Percentiles rank a stretch among this genome's conserved stretches.
Conservation (phyloP, 2,888 invertebrate genomes). For the Trachelus troglodyta region DNA sequence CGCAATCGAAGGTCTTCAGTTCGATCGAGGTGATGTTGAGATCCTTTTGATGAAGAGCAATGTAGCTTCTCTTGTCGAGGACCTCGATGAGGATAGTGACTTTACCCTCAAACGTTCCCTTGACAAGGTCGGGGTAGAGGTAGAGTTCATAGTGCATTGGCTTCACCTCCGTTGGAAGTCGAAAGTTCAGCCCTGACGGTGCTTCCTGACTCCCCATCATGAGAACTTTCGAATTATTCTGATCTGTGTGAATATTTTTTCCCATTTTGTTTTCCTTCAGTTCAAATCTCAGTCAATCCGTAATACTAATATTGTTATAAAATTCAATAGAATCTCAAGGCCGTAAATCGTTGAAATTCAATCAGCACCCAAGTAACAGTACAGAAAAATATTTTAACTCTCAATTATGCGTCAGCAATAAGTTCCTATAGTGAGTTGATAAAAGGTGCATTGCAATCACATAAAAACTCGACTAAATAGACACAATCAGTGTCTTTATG, state of each 20-base stretch:
- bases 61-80: slow-evolving; percentile 62
- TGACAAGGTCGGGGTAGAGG: slow-evolving; percentile 73
- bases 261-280: background rate
- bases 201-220: slow-evolving; percentile 46
- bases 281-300: background rate
- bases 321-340: background rate
- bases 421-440: background rate
- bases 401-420: background rate
- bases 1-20: slow-evolving; percentile 49
- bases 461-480: background rate
- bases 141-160: slow-evolving; percentile 75
- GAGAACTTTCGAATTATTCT: slow-evolving; percentile 20
- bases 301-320: background rate
- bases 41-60: slow-evolving; percentile 68
- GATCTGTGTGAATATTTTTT: background rate
- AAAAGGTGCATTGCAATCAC: background rate
- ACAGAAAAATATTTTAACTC: background rate
- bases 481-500: background rate
- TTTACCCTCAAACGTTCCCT: slow-evolving; percentile 72
- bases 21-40: slow-evolving; percentile 67
- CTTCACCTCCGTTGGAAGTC: slow-evolving; percentile 71
- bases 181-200: slow-evolving; percentile 62
- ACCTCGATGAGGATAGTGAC: slow-evolving; percentile 70
- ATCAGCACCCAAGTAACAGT: background rate
- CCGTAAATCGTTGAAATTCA: background rate